Base-by-base conservation (phyloP, 2,888 invertebrate species). In the Andrena trimmerana region DNA sequence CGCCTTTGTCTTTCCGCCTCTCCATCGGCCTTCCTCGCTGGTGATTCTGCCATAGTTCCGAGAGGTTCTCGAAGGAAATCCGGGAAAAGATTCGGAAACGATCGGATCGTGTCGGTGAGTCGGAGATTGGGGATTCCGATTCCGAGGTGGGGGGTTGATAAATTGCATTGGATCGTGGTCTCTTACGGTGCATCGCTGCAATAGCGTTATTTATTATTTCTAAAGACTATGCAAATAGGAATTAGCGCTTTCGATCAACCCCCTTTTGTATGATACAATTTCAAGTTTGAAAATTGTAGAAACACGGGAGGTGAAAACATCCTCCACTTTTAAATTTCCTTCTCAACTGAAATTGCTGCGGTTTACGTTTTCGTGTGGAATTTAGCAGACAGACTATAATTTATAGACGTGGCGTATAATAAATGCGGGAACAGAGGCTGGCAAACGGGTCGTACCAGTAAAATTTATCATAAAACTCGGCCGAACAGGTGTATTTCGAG, bases 1-100 rank as follows among this genome's bases (percentile, higher is more conserved):
- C 29, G 67, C 74, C 42, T 75, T 88, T 86, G 86, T 83, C 85
- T 86, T 71, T 70, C 59, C 68, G 27, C 24, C 13, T 10, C 62
- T 27, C n/a, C 42, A 42, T 29, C 36, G 16, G 48, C n/a, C 57
- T 29, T 27, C 24, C 52, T 42, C 16, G 8, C 24, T 27, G 13
- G 6, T 24, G 60, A n/a, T 7, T 20, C n/a, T 10, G 42, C 60
- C 27, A 5, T 13, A 36, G 48, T 50, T 48, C n/a, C 3, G n/a
- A n/a, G 36, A 8, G 48, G 2, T 70, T 42, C 20, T 63, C 29
- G 62, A 67, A 68, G 78, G 62, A 81, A 57, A 71, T 20, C 36
- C 54, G 54, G 70, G 62, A 27, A 68, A 78, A 57, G 62, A 72
- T 71, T 77, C 4, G 42, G 29, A 36, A 27, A 24, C 36, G 42